phyloP scores from a whole-genome alignment of 2,113 vertebrate species.

The Tragelaphus imberbis region DNA sequence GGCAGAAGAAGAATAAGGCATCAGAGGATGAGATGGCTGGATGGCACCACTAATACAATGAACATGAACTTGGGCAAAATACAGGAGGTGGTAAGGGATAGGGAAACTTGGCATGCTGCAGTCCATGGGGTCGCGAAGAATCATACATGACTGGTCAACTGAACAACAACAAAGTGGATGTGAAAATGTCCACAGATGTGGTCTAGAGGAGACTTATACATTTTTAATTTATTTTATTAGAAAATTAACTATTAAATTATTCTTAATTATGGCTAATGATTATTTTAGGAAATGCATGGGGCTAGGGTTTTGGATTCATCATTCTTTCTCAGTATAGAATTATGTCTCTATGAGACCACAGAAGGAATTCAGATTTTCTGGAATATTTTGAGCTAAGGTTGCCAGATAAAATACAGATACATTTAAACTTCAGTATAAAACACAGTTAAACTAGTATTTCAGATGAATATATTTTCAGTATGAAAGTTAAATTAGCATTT shows the following conservation, averaged over 20 bases:
- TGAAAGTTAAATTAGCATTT: neutral
- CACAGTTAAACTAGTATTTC: neutral
- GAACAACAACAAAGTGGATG: neutral
- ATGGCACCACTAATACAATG: neutral
- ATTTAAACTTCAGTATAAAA: neutral
- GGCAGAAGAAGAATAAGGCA: neutral
- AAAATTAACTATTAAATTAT: neutral
- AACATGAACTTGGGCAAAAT: neutral
- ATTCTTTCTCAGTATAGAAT: neutral
- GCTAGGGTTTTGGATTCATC: neutral
- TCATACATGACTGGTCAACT: neutral
- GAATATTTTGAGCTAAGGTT: neutral
- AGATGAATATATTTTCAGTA: neutral
- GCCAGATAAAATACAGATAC: neutral
- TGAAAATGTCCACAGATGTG: neutral
- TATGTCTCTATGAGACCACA: neutral
- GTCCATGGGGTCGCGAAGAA: neutral
- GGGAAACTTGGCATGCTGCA: neutral
- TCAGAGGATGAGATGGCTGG: neutral
- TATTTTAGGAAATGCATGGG: neutral
- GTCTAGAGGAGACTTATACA: neutral
- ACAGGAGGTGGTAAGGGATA: neutral
- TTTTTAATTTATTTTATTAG: neutral
- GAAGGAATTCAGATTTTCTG: neutral
- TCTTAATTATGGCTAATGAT: neutral